A percentile compares a stretch with the other conserved stretches of the same genome.
These are phyloP conservation scores for Drosophila putrida DNA, from an alignment of 2,888 invertebrate species.

Conservation along the genomic window DNA sequence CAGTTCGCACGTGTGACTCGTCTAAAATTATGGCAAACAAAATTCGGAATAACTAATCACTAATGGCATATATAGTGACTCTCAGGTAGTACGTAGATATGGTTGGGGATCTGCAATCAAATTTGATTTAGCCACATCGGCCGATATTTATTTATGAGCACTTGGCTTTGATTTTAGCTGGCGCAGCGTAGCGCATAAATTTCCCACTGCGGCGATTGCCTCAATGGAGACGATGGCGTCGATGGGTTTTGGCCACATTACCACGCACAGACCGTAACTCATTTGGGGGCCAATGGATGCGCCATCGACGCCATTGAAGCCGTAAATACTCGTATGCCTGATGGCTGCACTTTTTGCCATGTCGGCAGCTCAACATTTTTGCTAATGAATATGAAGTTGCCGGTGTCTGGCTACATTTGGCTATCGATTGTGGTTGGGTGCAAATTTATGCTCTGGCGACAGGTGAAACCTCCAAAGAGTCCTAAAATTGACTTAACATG, in stretches of 20 bases:
- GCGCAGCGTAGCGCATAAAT: constrained; percentile 63
- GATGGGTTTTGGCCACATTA: constrained; percentile 40
- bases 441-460: constrained; percentile 63
- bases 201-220: constrained; percentile 28
- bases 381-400: constrained; percentile 71
- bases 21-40: constrained; percentile 43
- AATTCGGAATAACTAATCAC: constrained; percentile 66
- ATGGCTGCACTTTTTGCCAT: constrained; percentile 74
- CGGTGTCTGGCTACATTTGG: not conserved
- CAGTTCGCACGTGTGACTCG: constrained; percentile 52
- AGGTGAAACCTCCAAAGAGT: constrained; percentile 38
- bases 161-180: constrained; percentile 72
- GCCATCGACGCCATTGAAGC: constrained; percentile 45
- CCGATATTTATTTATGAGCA: constrained; percentile 73
- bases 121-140: constrained; percentile 67
- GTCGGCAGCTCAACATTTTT: constrained; percentile 59
- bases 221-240: constrained; percentile 13
- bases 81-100: constrained; percentile 21
- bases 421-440: constrained; percentile 38
- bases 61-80: constrained; percentile 22
- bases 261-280: constrained; percentile 56
- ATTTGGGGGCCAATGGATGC: constrained; percentile 41
- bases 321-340: constrained; percentile 63
- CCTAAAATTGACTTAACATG: constrained; percentile 6
- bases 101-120: constrained; percentile 47